Base-by-base conservation (phyloP, 2,113 vertebrate genomes). In the Notothenia rossii region DNA sequence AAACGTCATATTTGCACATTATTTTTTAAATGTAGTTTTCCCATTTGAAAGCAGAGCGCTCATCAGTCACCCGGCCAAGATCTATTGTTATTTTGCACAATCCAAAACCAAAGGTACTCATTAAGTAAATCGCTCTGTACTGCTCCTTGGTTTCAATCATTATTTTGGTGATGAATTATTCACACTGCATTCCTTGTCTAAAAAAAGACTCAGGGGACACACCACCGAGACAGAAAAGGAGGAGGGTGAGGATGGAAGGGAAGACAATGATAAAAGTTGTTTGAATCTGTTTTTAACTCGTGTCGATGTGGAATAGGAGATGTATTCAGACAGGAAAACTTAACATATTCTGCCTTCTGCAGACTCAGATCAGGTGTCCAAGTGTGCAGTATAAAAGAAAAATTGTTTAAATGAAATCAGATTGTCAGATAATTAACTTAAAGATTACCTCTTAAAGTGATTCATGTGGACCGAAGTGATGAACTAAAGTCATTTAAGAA, bases 141-240 rank as follows among this genome's bases (percentile, higher is more conserved):
- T 80, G 66, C 50, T 82, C 69, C 70, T n/a, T 40, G 17, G 70
- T 72, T 90, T 79, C 53, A 40, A 17, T 58, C 74, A 50, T 90
- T 78, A 86, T 72, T 82, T 86, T 79, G 75, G 75, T 51, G 33
- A 86, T 90, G 53, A 90, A 87, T 90, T 81, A 88, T 92, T 88
- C 77, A 92, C 69, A 69, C 55, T 25, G 36, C 55, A 62, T 82
- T 80, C 72, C 75, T 86, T 45, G 71, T 85, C 66, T 88, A 70
- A 85, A 86, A 29, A 82, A 14, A 83, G 58, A 67, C 79, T 75
- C 69, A 14, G 43, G 85, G 72, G 83, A 80, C 17, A 70, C 10
- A 29, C 25, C 0, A 0, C 54, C 10, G 36, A 50, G 69, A 77
- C 33, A 55, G 13, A 1, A 9, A 22, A 12, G 18, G 46, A 62